A percentile compares a stretch with the other conserved stretches of the same genome.
phyloP scores from a whole-genome alignment of 2,797 vertebrate genomes.

The Lutjanus campechanus region DNA sequence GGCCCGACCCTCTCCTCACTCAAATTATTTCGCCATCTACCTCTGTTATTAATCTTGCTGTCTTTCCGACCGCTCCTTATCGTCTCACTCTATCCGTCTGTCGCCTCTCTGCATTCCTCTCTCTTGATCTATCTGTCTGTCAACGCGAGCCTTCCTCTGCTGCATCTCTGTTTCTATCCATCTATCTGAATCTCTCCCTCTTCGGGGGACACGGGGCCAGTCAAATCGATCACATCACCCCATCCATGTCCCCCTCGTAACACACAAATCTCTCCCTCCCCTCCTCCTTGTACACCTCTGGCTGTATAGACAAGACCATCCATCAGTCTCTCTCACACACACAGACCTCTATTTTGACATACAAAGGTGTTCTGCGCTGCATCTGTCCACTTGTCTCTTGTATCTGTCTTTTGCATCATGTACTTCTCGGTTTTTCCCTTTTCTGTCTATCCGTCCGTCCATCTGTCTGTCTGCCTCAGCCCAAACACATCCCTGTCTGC shows the following conservation, averaged over 20 bases:
- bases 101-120: slow-evolving; percentile 39
- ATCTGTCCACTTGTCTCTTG: slow-evolving; percentile 57
- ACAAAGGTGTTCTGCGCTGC: slow-evolving; percentile 36
- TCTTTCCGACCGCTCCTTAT: slow-evolving; percentile 44
- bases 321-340: slow-evolving; percentile 55
- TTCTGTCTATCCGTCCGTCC: slow-evolving; percentile 24
- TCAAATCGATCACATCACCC: slow-evolving; percentile 74
- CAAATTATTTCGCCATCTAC: slow-evolving; percentile 57
- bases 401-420: slow-evolving; percentile 46
- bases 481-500: slow-evolving; percentile 33
- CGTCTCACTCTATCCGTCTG: slow-evolving; percentile 50
- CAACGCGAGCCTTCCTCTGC: slow-evolving; percentile 51
- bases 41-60: slow-evolving; percentile 58
- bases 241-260: slow-evolving; percentile 27
- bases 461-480: slow-evolving; percentile 38
- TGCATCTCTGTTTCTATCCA: slow-evolving; percentile 62
- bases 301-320: slow-evolving; percentile 65
- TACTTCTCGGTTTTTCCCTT: not conserved
- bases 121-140: slow-evolving; percentile 70
- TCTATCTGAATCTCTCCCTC: slow-evolving; percentile 62
- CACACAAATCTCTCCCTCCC: slow-evolving; percentile 32
- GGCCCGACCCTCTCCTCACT: slow-evolving; percentile 39
- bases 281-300: slow-evolving; percentile 66
- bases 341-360: slow-evolving; percentile 58
- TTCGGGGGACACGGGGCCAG: slow-evolving; percentile 58